Percentiles rank a stretch among this genome's conserved stretches.
phyloP scores from a whole-genome alignment of 1,140 invertebrate genomes.

The Leptoteleia sp. region DNA sequence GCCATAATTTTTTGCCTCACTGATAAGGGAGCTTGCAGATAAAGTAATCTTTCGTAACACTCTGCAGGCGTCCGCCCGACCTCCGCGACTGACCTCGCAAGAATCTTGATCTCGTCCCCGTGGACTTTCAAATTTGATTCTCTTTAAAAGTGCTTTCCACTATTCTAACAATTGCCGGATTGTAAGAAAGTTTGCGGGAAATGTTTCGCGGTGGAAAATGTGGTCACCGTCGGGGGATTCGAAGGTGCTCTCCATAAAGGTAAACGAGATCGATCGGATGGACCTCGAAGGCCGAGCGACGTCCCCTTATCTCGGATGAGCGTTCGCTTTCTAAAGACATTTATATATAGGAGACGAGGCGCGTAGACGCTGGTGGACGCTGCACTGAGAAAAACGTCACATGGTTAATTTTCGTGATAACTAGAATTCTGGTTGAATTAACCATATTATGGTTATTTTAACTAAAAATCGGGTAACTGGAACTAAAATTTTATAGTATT shows the following conservation, averaged over 20 bases:
- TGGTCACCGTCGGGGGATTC: conserved; percentile 14
- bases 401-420: too few species aligned
- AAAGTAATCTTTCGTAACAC: neutral
- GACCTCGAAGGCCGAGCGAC: conserved; percentile 51
- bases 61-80: neutral
- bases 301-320: conserved; percentile 57
- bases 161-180: conserved; percentile 5
- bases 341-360: too few species aligned
- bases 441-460: too few species aligned
- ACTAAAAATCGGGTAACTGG: too few species aligned
- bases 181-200: neutral
- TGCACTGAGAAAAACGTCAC: too few species aligned
- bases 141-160: conserved; percentile 3
- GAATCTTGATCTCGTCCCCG: neutral
- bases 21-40: too few species aligned
- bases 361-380: too few species aligned
- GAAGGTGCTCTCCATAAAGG: conserved; percentile 49
- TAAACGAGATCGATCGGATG: conserved; percentile 54
- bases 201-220: conserved; percentile 12
- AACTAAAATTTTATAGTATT: too few species aligned
- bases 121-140: conserved; percentile 11
- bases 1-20: too few species aligned
- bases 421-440: too few species aligned
- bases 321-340: conserved; percentile 60
- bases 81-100: neutral